Evolutionary conservation across 2,888 invertebrate species (phyloP), one percentile per base, ranked within the genome.

Genomic region (Drosophila mettleri): DNA sequence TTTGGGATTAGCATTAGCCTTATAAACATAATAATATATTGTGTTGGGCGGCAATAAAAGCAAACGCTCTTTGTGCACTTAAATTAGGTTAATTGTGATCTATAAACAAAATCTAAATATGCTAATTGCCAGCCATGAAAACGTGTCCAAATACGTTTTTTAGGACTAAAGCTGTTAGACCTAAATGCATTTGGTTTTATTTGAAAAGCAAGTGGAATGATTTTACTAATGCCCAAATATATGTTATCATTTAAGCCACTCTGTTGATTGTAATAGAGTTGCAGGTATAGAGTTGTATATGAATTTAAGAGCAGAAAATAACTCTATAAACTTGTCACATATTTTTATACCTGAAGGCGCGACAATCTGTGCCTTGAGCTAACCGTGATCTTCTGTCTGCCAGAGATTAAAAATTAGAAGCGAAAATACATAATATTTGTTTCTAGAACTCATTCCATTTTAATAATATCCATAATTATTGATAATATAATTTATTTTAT

Each of bases 1-100:
- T 71, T 74, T 54, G 59, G 61, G 46, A 82, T 82, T 71, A 74
- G 63, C 64, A 43, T 85, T 77, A 74, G 63, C 64, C 41, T 36
- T 43, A 55, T 60, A 75, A 78, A 70, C 59, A 49, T 64, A 69
- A 29, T 29, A 16, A 18, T 45, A 12, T 68, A 20, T 54, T 53
- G 64, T 58, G 16, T 55, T 22, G 49, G 41, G 29, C 52, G 27
- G 24, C 39, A 67, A 72, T 34, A 51, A 45, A 55, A 57, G 41
- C 41, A 29, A 9, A 14, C 29, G 6, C 16, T 16, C 38, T 66
- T 39, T 39, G 24, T 36, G 12, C 9, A 18, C 9, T 24, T 3
- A 57, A 71, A 57, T 65, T 66, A n/a, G 71, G 55, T 60, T 71
- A 46, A 63, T 49, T 71, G 36, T 34, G 16, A 43, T 27, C 22